Evolutionary conservation across 2,797 vertebrate genomes (phyloP).

Genomic region (Pterois miles): DNA sequence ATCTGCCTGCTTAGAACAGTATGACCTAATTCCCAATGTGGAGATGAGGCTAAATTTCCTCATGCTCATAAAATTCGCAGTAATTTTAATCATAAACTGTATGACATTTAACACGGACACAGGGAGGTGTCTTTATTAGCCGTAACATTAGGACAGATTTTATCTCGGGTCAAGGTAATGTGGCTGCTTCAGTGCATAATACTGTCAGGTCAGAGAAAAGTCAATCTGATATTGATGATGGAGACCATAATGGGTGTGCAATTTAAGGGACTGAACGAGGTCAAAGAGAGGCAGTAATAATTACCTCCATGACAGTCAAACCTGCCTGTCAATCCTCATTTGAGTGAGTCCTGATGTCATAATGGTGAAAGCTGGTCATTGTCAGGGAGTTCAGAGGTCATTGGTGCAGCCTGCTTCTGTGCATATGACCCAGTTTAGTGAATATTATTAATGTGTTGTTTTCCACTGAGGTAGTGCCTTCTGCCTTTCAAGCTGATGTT

Average conservation of each 20-base stretch:
- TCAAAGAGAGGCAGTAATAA: conserved; percentile 14
- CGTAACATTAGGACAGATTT: not conserved
- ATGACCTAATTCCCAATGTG: conserved; percentile 16
- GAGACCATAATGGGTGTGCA: conserved; percentile 6
- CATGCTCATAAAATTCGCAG: not conserved
- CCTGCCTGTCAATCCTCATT: not conserved
- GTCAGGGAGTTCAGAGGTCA: not conserved
- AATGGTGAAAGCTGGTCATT: not conserved
- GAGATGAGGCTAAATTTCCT: not conserved
- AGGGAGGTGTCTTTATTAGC: not conserved
- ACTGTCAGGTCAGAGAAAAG: conserved; percentile 9
- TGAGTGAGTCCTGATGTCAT: conserved; percentile 15
- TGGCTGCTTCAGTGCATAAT: not conserved
- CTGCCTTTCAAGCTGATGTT: not conserved
- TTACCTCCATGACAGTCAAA: not conserved
- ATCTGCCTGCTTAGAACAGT: conserved; percentile 21
- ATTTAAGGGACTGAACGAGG: conserved; percentile 6
- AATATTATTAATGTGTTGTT: not conserved
- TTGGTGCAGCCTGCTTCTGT: not conserved
- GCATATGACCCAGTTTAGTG: not conserved
- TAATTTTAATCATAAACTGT: not conserved
- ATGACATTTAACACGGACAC: not conserved
- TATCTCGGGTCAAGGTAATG: not conserved
- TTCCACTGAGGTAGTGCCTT: not conserved
- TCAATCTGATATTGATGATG: conserved; percentile 13